Conservation (phyloP, 2,113 vertebrate species). For the Solea senegalensis region DNA sequence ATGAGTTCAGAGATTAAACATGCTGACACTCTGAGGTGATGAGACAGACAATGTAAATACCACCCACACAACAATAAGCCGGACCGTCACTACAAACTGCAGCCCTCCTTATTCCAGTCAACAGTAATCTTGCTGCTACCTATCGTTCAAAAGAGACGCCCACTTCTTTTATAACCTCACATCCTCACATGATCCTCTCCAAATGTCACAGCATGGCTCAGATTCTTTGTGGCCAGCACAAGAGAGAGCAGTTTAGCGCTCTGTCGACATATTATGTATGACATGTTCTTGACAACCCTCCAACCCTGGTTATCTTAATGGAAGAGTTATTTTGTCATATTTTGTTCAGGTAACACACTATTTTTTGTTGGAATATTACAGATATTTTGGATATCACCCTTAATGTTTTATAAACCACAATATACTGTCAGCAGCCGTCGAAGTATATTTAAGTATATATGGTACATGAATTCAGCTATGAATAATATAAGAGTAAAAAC, state of each 20-base stretch:
- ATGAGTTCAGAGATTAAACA: conserved; percentile 17
- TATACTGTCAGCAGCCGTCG: too few relatives aligned
- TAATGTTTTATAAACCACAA: too few relatives aligned
- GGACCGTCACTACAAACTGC: conserved; percentile 3
- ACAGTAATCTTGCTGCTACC: not conserved
- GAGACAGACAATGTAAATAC: conserved; percentile 19
- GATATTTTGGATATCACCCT: too few relatives aligned
- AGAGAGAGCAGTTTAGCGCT: conserved; percentile 13
- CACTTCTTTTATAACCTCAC: not conserved
- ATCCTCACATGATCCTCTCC: not conserved
- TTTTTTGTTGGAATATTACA: too few relatives aligned
- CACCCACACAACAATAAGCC: not conserved
- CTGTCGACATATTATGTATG: not conserved
- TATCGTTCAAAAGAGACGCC: conserved; percentile 22
- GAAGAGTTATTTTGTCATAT: too few relatives aligned
- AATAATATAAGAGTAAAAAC: too few relatives aligned
- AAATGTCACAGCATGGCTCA: conserved; percentile 15
- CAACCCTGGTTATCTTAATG: too few relatives aligned
- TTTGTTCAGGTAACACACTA: too few relatives aligned
- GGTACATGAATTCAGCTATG: too few relatives aligned
- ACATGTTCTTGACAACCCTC: not conserved
- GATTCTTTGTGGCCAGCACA: conserved; percentile 9
- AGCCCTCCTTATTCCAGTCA: not conserved
- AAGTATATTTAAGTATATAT: too few relatives aligned
- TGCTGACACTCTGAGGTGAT: conserved; percentile 8